Evolutionary conservation across 2,113 vertebrate species (phyloP), one percentile per base, ranked within the genome.

Genomic region (Pteronura brasiliensis): DNA sequence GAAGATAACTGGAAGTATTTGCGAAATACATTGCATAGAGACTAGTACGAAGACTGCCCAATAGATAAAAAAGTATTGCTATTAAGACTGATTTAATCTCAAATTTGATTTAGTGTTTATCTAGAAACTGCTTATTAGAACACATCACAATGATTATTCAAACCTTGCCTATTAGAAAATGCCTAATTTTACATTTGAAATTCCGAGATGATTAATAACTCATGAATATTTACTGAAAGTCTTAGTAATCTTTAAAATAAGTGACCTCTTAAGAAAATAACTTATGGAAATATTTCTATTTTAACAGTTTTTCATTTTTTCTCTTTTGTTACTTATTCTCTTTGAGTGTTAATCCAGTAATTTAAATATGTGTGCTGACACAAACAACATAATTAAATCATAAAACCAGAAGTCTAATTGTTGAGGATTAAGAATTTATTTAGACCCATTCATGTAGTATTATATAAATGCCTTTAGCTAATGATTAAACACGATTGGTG

Each of bases 361-460:
- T 42, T 39, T 49, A 23, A 96, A 11, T 74, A 31, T 47, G 1
- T 88, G 34, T 77, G 59, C 72, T 72, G 71, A 77, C 17, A 55
- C 34, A 88, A 85, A 90, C 25, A 69, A 71, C 4, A 17, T 57
- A 59, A 71, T 67, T 80, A 88, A 94, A 72, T 36, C 18, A 69
- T 83, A 96, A 95, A 95, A 65, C 67, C 36, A 87, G 88, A 86
- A 95, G 87, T 61, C 44, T 80, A 76, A 86, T 95, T 95, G 55
- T 90, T 95, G n/a, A 95, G 55, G n/a, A 67, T 95, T 97, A 89
- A 91, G 72, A 69, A 36, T 94, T 69, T 84, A 57, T 93, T 83
- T 94, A 77, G 25, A 85, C 27, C 87, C 59, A 90, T 42, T 95
- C 29, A 52, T 55, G 49, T 97, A 61, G 34, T 67, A 93, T 93